Evolutionary conservation across 2,113 vertebrate genomes (phyloP), one percentile per base, ranked within the genome.

Genomic region (Aegotheles bennettii): DNA sequence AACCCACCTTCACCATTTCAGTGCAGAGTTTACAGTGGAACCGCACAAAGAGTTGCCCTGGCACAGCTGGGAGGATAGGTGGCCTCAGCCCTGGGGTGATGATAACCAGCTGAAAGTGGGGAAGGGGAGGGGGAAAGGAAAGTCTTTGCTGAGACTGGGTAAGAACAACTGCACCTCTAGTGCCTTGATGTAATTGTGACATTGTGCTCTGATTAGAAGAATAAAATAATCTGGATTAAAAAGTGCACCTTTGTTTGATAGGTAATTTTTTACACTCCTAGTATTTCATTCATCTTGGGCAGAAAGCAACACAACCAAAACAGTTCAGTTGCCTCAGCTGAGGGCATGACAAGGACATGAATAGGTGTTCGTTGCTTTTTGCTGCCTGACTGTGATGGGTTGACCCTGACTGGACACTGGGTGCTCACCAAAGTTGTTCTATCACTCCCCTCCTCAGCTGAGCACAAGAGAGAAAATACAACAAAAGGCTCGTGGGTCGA

Each of bases 41-140:
- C 7, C 13, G 13, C 48, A 7, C 24, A 31, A 63, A 57, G 7
- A 40, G 10, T 42, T 65, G 14, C 38, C 11, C 25, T 59, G 51
- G 50, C 33, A 28, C 11, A 59, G 5, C 33, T 13, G 19, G 21
- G 21, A 38, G 19, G 19, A 12, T 10, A 10, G 68, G 9, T 75
- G 24, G 9, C 42, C 48, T 48, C 26, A 82, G 31, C 9, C 33
- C 43, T 0, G 6, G 7, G 6, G 5, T 63, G 47, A n/a, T 0
- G 0, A 45, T 79, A 60, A 47, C 29, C 13, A 59, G 13, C 16
- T 35, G n/a, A 11, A 77, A 71, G n/a, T 26, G 8, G 50, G 20
- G 57, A 63, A 63, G 31, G 9, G 19, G 23, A 36, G 6, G 7
- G 26, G 33, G 45, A 60, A 63, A 84, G 21, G 12, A 70, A 75